phyloP scores from a whole-genome alignment of 2,888 invertebrate genomes.

The Cephus pulcher region DNA sequence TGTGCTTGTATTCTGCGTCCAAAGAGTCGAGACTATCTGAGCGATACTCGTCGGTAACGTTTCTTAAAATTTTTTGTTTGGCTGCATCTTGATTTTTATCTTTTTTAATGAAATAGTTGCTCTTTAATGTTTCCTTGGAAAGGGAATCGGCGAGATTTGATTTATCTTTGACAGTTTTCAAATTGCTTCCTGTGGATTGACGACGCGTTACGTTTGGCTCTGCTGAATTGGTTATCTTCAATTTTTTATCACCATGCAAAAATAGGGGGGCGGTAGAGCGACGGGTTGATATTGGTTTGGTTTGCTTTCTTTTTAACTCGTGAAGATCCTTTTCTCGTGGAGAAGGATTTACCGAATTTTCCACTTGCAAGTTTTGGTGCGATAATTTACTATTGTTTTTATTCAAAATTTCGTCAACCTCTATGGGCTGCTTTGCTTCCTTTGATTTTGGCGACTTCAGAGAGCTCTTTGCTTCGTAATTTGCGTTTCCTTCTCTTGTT shows the following conservation, averaged over 20 bases:
- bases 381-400: conserved; percentile 29
- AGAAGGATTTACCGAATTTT: conserved; percentile 2
- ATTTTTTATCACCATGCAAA: not conserved
- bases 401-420: not conserved
- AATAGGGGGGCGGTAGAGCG: not conserved
- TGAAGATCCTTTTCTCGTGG: not conserved
- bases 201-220: not conserved
- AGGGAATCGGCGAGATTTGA: not conserved
- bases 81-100: not conserved
- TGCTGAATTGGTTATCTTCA: not conserved
- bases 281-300: not conserved
- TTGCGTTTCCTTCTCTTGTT: conserved; percentile 17
- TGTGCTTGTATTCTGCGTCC: not conserved
- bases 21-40: not conserved
- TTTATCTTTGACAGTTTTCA: not conserved
- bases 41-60: not conserved
- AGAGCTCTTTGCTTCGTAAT: conserved; percentile 28
- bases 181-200: not conserved
- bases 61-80: not conserved
- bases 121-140: not conserved
- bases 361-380: conserved; percentile 28
- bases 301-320: not conserved
- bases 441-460: not conserved
- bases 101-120: not conserved
- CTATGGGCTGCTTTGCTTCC: not conserved